A percentile compares a stretch with the other conserved stretches of the same genome.
These are phyloP conservation scores for Puffinus mauretanicus DNA, from an alignment of 2,113 vertebrate species.

Conservation along the genomic window DNA sequence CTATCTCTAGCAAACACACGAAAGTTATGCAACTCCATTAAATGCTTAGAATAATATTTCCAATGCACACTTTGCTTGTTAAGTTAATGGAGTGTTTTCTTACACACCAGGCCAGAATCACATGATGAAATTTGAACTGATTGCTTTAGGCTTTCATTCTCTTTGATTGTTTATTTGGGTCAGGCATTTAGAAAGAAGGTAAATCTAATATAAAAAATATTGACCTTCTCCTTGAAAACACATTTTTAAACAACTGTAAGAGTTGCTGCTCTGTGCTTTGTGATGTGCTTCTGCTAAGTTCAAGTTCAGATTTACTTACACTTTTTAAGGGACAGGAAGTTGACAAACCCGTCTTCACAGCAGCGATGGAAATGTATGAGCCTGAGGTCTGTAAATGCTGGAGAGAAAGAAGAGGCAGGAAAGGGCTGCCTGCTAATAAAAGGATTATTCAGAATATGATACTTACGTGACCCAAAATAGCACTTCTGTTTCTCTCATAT, in stretches of 20 bases:
- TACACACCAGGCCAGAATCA: conserved; percentile 2
- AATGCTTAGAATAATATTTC: conserved; percentile 39
- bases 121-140: not conserved
- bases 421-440: conserved; percentile 28
- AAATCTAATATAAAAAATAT: conserved; percentile 1
- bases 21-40: not conserved
- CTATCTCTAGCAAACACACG: not conserved
- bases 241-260: not conserved
- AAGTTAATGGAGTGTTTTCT: conserved; percentile 28
- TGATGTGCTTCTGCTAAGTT: not conserved
- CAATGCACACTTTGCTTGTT: not conserved
- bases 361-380: not conserved
- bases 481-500: conserved; percentile 37
- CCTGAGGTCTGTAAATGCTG: not conserved
- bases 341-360: not conserved
- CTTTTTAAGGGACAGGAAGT: not conserved
- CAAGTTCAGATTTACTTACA: not conserved
- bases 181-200: not conserved
- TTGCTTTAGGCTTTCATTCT: not conserved
- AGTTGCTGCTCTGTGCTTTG: not conserved
- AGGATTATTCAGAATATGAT: conserved; percentile 38
- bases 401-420: conserved; percentile 8
- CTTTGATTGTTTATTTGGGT: conserved; percentile 11
- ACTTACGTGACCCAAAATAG: conserved; percentile 36
- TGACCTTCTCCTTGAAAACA: not conserved